Conservation (phyloP, 2,888 invertebrate species). For the Lordiphosa fenestrarum region DNA sequence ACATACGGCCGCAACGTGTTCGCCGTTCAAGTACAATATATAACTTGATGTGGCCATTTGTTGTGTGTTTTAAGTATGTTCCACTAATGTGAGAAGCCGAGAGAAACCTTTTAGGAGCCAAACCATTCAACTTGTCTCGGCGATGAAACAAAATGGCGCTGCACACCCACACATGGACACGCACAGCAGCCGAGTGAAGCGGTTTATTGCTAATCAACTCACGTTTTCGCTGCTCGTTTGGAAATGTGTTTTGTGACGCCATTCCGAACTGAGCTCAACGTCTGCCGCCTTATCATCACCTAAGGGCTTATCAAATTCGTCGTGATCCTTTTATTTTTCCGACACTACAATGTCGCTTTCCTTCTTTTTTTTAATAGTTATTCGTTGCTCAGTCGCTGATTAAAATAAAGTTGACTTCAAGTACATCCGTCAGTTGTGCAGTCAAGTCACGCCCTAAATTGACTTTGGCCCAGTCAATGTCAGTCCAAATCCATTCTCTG, state of each 20-base stretch:
- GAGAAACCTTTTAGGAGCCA: conserved; percentile 42
- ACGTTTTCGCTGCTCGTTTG: conserved; percentile 73
- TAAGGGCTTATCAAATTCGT: conserved; percentile 69
- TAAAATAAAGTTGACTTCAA: conserved; percentile 65
- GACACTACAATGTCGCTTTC: conserved; percentile 60
- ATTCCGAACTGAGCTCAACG: conserved; percentile 62
- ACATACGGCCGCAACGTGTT: conserved; percentile 55
- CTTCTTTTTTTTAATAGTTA: conserved; percentile 35
- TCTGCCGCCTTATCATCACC: conserved; percentile 53
- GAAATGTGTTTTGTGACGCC: conserved; percentile 75
- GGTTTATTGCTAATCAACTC: conserved; percentile 71
- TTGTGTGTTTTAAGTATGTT: conserved; percentile 26
- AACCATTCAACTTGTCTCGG: conserved; percentile 58
- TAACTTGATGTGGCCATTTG: conserved; percentile 45
- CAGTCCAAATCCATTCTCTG: conserved; percentile 18
- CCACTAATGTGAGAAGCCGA: conserved; percentile 46
- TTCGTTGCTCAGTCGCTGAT: conserved; percentile 60
- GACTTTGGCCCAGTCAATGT: conserved; percentile 30
- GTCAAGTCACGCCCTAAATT: conserved; percentile 71
- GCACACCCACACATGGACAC: conserved; percentile 16
- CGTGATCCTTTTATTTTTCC: conserved; percentile 45
- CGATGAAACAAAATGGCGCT: conserved; percentile 42
- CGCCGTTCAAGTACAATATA: conserved; percentile 18
- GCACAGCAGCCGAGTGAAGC: conserved; percentile 11
- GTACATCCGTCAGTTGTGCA: conserved; percentile 57